Evolutionary conservation across 2,888 invertebrate genomes (phyloP).

Genomic region (Eristalis pertinax): DNA sequence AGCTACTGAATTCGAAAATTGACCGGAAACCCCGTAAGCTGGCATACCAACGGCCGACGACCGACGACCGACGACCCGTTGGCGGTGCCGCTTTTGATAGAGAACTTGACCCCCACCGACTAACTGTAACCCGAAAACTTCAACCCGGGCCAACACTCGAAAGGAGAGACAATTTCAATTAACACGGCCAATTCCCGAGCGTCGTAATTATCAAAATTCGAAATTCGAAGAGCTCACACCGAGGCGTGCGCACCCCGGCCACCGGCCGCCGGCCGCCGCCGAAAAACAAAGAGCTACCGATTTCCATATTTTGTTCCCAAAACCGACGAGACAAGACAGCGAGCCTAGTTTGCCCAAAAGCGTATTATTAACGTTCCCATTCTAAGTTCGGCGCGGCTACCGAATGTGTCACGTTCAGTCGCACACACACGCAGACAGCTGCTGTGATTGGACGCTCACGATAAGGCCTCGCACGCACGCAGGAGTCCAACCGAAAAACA

Average conservation of each 20-base stretch:
- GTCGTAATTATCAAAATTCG: neutral
- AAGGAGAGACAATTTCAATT: neutral
- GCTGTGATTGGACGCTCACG: conserved; percentile 64
- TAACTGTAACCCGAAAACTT: neutral
- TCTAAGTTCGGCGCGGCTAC: conserved; percentile 21
- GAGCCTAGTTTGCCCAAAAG: conserved; percentile 46
- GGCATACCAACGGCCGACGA: neutral
- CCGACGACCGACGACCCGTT: neutral
- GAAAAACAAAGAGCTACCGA: conserved; percentile 47
- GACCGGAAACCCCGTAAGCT: too few species aligned
- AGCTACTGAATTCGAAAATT: too few species aligned
- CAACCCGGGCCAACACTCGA: neutral
- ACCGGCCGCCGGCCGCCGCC: neutral
- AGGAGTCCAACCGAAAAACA: conserved; percentile 34
- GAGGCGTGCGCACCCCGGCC: neutral
- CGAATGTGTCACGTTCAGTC: conserved; percentile 55
- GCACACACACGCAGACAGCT: conserved; percentile 28
- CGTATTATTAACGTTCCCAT: conserved; percentile 56
- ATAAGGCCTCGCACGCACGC: conserved; percentile 50
- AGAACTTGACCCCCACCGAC: neutral
- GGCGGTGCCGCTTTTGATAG: neutral
- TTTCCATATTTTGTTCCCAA: conserved; percentile 62
- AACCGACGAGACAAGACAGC: conserved; percentile 11
- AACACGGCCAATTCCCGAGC: neutral
- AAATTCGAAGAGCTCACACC: neutral